Conservation (phyloP, 1,140 invertebrate species). For the Acromyrmex echinatior region DNA sequence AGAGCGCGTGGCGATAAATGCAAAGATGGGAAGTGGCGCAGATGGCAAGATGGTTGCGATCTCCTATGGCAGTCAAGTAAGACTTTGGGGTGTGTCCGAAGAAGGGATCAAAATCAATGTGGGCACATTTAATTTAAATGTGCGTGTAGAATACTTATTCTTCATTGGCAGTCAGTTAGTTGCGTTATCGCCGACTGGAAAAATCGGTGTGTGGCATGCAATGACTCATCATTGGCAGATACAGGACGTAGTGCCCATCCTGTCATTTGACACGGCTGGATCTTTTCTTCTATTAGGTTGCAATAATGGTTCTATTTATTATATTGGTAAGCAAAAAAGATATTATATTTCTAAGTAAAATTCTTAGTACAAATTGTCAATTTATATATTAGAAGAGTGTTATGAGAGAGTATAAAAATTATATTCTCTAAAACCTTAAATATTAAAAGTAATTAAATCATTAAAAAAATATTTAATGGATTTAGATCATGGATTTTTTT, state of each 20-base stretch:
- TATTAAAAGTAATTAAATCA: background rate
- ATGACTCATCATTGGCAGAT: conserved; percentile 99
- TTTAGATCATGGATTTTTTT: background rate
- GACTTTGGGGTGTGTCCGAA: conserved; percentile 96
- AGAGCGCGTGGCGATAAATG: conserved; percentile 97
- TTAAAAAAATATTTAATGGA: conserved; percentile 24
- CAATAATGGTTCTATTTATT: conserved; percentile 98
- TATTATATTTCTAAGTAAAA: background rate
- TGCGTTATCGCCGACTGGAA: conserved; percentile 96
- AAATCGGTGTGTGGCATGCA: conserved; percentile 99
- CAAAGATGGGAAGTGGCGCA: conserved; percentile 92
- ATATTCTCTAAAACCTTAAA: background rate
- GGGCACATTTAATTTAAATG: conserved; percentile 96
- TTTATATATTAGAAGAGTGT: background rate
- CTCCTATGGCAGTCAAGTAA: conserved; percentile 94
- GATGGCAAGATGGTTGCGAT: conserved; percentile 96
- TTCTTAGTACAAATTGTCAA: background rate
- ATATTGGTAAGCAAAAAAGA: conserved; percentile 91
- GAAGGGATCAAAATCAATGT: conserved; percentile 92
- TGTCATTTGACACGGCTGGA: conserved; percentile 98
- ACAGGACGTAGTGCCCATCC: conserved; percentile 97
- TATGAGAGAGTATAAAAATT: background rate
- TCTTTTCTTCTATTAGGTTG: conserved; percentile 98
- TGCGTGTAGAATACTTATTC: conserved; percentile 97
- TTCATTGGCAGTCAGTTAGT: conserved; percentile 99